Percentiles rank a stretch among this genome's conserved stretches.
Conservation (phyloP, 1,140 invertebrate species). For the Atopsyche davidsoni region DNA sequence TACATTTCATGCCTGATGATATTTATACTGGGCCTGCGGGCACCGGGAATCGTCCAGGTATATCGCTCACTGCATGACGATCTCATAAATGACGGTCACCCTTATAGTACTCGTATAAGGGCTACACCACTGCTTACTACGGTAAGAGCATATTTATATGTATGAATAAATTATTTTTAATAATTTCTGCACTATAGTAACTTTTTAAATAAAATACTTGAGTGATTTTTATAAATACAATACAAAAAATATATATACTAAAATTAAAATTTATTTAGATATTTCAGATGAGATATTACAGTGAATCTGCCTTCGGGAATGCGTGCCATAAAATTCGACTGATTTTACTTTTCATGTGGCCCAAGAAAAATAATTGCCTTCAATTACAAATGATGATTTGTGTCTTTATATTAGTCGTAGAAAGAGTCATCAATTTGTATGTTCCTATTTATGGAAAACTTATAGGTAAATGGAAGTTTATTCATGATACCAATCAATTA, state of each 20-base stretch:
- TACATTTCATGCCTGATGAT: slow-evolving; percentile 72
- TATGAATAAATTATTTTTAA: no score
- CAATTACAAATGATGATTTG: slow-evolving; percentile 83
- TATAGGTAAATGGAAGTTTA: no score
- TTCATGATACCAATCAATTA: no score
- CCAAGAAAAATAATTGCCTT: slow-evolving; percentile 67
- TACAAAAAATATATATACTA: no score
- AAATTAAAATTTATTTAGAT: background rate
- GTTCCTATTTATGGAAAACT: slow-evolving; percentile 91
- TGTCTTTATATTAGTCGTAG: slow-evolving; percentile 66
- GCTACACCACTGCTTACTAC: no score
- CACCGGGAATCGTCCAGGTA: slow-evolving; percentile 85
- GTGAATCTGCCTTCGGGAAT: slow-evolving; percentile 72
- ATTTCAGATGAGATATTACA: slow-evolving; percentile 43
- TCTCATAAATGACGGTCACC: no score
- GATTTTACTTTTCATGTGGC: slow-evolving; percentile 91
- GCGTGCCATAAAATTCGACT: slow-evolving; percentile 70
- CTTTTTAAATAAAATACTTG: no score
- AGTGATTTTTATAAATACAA: no score
- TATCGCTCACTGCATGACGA: no score
- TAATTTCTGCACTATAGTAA: no score
- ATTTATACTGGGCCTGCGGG: slow-evolving; percentile 80
- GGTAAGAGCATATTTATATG: no score
- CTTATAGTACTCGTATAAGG: no score
- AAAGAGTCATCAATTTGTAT: slow-evolving; percentile 86